phyloP scores from a whole-genome alignment of 2,888 invertebrate genomes.

The Aspidiotus rigidus region DNA sequence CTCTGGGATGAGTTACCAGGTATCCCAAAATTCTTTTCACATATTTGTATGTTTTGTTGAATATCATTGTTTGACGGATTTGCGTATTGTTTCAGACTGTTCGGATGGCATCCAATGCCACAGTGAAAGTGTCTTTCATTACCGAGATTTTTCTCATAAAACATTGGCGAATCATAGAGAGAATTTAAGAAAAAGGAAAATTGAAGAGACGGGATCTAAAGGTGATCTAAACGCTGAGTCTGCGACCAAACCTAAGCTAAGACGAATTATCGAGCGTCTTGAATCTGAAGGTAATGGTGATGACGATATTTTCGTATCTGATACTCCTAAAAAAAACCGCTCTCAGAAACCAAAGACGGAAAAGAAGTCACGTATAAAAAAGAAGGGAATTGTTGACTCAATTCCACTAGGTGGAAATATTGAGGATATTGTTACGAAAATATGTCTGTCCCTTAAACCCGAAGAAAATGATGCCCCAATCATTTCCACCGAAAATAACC shows the following conservation, averaged over 20 bases:
- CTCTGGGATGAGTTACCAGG: constrained; percentile 33
- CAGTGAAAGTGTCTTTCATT: constrained; percentile 36
- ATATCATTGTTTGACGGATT: constrained; percentile 19
- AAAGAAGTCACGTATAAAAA: too few relatives aligned
- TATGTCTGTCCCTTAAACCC: too few relatives aligned
- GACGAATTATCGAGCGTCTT: not conserved
- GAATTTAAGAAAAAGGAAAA: constrained; percentile 22
- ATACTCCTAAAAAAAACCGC: not conserved
- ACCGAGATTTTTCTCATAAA: constrained; percentile 36
- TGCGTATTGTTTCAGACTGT: constrained; percentile 35
- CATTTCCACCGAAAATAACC: too few relatives aligned
- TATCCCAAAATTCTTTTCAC: not conserved
- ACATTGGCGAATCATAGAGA: constrained; percentile 33
- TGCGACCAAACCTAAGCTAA: constrained; percentile 11
- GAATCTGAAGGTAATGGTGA: constrained; percentile 7
- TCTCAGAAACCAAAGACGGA: too few relatives aligned
- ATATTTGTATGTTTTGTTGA: not conserved
- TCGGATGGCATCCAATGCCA: constrained; percentile 34
- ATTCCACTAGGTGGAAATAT: too few relatives aligned
- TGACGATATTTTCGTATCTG: constrained; percentile 16
- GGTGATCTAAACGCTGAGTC: not conserved
- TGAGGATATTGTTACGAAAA: too few relatives aligned
- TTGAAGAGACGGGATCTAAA: constrained; percentile 3
- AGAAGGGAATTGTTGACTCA: too few relatives aligned
- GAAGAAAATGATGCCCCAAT: too few relatives aligned